These are phyloP conservation scores for Leptopilina drosophilae DNA, from an alignment of 2,888 invertebrate genomes.

Conservation along the genomic window DNA sequence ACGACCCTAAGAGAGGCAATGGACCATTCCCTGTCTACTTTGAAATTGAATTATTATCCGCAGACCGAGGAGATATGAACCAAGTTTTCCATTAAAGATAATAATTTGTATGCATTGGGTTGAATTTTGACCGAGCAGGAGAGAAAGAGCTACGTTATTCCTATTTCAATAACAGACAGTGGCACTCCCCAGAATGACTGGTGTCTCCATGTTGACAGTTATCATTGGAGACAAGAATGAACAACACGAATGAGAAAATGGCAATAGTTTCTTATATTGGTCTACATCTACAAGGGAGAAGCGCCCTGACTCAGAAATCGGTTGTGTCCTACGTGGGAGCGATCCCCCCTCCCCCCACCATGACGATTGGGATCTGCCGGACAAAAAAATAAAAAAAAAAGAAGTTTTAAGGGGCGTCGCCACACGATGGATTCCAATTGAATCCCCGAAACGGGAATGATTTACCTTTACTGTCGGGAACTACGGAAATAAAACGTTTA, in stretches of 20 bases:
- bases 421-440: conserved; percentile 85
- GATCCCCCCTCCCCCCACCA: too few relatives aligned
- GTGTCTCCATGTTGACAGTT: conserved; percentile 89
- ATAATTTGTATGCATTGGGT: conserved; percentile 85
- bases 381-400: too few relatives aligned
- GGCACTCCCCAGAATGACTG: conserved; percentile 86
- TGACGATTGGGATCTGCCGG: conserved; percentile 97
- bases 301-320: conserved; percentile 90
- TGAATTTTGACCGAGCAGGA: conserved; percentile 91
- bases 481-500: conserved; percentile 87
- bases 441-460: conserved; percentile 90
- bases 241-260: conserved; percentile 93
- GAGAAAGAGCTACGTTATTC: conserved; percentile 91
- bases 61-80: conserved; percentile 83
- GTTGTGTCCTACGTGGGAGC: conserved; percentile 93
- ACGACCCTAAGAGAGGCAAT: conserved; percentile 89
- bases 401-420: conserved; percentile 85
- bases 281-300: conserved; percentile 95
- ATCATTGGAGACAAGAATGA: conserved; percentile 97
- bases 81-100: conserved; percentile 85
- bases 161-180: conserved; percentile 92
- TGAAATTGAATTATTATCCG: conserved; percentile 81
- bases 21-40: conserved; percentile 93
- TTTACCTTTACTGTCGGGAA: conserved; percentile 89
- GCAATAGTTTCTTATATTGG: conserved; percentile 93